Evolutionary conservation across 1,140 invertebrate genomes (phyloP).

Genomic region (Zaprionus ornatus): DNA sequence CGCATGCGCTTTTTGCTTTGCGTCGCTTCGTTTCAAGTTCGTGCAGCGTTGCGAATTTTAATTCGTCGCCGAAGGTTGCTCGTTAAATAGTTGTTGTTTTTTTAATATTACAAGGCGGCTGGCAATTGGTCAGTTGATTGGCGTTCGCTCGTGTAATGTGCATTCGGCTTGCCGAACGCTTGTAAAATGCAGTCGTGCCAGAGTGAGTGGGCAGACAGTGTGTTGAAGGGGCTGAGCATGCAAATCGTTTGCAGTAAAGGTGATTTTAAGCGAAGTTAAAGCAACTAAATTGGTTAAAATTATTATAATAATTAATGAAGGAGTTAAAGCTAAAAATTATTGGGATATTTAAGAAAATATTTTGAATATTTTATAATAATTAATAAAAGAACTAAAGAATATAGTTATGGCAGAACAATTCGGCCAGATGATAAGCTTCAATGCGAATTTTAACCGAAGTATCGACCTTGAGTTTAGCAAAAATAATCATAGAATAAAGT

Average conservation of each 20-base stretch:
- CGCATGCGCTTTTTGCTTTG: slow-evolving; percentile 58
- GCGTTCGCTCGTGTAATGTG: background rate
- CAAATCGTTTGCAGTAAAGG: background rate
- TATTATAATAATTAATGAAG: background rate
- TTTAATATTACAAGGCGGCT: slow-evolving; percentile 21
- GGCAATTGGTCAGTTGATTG: slow-evolving; percentile 26
- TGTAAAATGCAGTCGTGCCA: background rate
- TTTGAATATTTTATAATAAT: no score
- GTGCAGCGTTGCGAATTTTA: slow-evolving; percentile 65
- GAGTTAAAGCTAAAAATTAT: no score
- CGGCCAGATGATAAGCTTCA: no score
- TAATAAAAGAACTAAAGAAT: no score
- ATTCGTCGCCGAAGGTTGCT: slow-evolving; percentile 64
- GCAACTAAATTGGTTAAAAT: background rate
- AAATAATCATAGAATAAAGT: no score
- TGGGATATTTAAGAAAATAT: no score
- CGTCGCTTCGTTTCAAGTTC: slow-evolving; percentile 52
- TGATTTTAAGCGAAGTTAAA: background rate
- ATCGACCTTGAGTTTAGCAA: no score
- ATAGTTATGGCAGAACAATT: no score
- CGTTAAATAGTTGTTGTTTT: slow-evolving; percentile 11
- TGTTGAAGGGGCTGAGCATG: background rate
- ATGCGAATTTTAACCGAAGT: no score
- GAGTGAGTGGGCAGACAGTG: background rate
- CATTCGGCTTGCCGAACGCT: background rate